phyloP scores from a whole-genome alignment of 2,113 vertebrate genomes.

The Vanacampus margaritifer region DNA sequence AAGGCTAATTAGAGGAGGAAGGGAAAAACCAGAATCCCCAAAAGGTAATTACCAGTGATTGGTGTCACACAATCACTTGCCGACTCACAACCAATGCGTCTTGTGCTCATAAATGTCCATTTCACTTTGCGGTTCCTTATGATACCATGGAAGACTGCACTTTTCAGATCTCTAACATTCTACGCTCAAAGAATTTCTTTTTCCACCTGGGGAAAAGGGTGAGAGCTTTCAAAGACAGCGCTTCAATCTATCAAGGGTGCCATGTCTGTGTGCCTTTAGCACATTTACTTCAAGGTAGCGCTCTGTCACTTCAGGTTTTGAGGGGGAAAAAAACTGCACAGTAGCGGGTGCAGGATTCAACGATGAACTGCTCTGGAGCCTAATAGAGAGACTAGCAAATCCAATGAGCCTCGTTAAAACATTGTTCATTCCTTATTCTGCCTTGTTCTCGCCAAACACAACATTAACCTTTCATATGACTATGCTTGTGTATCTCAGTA shows the following conservation, averaged over 20 bases:
- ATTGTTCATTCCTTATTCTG: background rate
- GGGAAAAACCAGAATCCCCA: slow-evolving; percentile 53
- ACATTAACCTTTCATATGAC: background rate
- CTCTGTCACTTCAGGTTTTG: slow-evolving; percentile 44
- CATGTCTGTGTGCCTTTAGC: slow-evolving; percentile 41
- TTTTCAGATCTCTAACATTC: slow-evolving; percentile 25
- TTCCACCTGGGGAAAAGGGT: slow-evolving; percentile 21
- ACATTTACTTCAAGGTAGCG: slow-evolving; percentile 58
- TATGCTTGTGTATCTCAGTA: background rate
- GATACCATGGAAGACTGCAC: background rate
- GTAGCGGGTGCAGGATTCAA: slow-evolving; percentile 43
- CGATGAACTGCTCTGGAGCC: slow-evolving; percentile 55
- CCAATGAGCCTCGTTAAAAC: slow-evolving; percentile 45
- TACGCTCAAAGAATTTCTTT: slow-evolving; percentile 27
- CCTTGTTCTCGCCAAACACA: background rate
- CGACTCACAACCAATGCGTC: slow-evolving; percentile 14
- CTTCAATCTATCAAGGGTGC: slow-evolving; percentile 32
- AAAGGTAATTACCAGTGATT: slow-evolving; percentile 67
- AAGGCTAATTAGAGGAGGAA: slow-evolving; percentile 67
- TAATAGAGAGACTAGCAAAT: slow-evolving; percentile 40
- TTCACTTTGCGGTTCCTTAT: slow-evolving; percentile 19
- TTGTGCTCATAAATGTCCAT: slow-evolving; percentile 25
- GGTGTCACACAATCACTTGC: slow-evolving; percentile 64
- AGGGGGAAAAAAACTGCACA: slow-evolving; percentile 25
- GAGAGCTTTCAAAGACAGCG: slow-evolving; percentile 43